Conservation (phyloP, 2,113 vertebrate genomes). For the Aegithalos caudatus region DNA sequence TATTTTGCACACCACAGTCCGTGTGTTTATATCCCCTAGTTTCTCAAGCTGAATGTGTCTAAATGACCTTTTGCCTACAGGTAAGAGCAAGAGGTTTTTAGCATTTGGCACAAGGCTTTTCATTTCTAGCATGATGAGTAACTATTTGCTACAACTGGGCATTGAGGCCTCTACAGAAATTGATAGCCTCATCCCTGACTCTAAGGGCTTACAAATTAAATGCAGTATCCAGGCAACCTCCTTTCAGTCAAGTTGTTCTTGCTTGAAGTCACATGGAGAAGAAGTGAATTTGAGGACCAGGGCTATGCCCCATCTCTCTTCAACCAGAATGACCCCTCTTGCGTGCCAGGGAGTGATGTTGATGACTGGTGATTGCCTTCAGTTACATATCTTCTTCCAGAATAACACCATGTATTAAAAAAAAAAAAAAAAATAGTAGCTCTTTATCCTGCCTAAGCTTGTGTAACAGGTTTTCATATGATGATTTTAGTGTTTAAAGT, state of each 20-base stretch:
- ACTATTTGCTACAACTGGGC: background rate
- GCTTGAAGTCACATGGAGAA: background rate
- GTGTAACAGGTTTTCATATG: constrained; percentile 10
- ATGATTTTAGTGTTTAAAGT: background rate
- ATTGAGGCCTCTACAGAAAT: background rate
- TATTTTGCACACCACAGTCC: background rate
- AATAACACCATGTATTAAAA: background rate
- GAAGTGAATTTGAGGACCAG: background rate
- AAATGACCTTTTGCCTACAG: background rate
- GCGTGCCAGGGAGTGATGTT: accelerated
- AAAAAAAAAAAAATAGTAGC: background rate
- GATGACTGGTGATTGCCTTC: background rate
- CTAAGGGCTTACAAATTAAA: background rate
- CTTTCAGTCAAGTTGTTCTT: background rate
- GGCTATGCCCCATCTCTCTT: background rate
- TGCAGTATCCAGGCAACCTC: background rate
- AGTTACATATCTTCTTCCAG: background rate
- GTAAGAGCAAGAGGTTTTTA: background rate
- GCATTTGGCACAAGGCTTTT: background rate
- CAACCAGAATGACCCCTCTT: background rate
- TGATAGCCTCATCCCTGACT: background rate
- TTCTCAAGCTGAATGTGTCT: background rate
- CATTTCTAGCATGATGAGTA: background rate
- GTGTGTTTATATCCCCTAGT: background rate
- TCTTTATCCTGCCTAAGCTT: background rate